Base-by-base conservation (phyloP, 2,888 invertebrate species). In the Acleris literana region DNA sequence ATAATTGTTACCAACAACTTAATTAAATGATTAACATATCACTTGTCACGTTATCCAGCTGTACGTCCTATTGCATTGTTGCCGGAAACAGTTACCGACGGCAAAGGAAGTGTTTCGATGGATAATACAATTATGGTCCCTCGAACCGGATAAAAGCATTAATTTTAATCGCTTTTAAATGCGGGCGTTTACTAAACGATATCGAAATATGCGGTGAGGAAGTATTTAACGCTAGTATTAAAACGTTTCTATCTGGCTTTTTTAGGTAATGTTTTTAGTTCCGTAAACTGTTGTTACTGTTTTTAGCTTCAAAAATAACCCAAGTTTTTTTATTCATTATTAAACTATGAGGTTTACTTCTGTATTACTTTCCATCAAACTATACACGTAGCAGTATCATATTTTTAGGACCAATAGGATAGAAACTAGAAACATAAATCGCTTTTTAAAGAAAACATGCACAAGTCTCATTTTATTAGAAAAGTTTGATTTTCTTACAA, bases 61-160 rank as follows among this genome's bases (percentile, higher is more conserved):
- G 33, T 33, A 33, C 48, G 39, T 18, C n/a, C 56, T 22, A 25
- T 25, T 25, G 39, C 39, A 44, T 16, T 25, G n/a, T 22, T 5
- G 39, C 9, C 64, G 60, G 65, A 65, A 61, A 49, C 20, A 20
- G 55, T 60, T 60, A 55, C 44, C 49, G 49, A 58, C 48, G 43
- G 25, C 39, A 44, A 25, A 49, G 61, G 57, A 66, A 66, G 57
- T 48, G 33, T 66, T 62, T 57, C 46, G 7, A 62, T 57, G 52
- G 39, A 59, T 64, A 66, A 57, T 57, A 62, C 62, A 57, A 61
- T 66, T 66, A 66, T 51, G 60, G 16, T 11, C 62, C 61, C 29
- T 62, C 18, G 48, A 57, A 33, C 9, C 46, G 66, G 66, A 62
- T 53, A 62, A 22, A 22, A 44, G 51, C 25, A 17, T 56, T 53